Percentiles rank a stretch among this genome's conserved stretches.
Evolutionary conservation across 1,140 invertebrate genomes (phyloP).

Genomic region (Oncopodura yosiiana): DNA sequence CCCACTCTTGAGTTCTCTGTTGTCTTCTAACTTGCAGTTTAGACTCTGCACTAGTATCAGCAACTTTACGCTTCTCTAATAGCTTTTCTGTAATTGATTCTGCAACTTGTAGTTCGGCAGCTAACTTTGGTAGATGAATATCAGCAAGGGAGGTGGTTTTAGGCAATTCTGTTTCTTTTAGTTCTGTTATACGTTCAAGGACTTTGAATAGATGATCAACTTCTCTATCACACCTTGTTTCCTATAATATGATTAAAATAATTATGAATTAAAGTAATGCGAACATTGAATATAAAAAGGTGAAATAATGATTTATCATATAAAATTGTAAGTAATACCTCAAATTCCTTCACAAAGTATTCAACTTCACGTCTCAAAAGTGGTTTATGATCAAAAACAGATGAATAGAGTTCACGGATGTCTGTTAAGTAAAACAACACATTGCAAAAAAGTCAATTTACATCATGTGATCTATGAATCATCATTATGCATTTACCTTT

Average conservation of each 20-base stretch:
- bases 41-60: conserved; percentile 44
- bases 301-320: background rate
- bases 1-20: conserved; percentile 53
- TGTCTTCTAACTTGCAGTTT: conserved; percentile 44
- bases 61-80: conserved; percentile 34
- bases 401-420: conserved; percentile 65
- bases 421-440: conserved; percentile 50
- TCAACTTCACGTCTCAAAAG: conserved; percentile 74
- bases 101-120: conserved; percentile 55
- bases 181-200: conserved; percentile 63
- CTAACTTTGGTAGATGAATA: conserved; percentile 52
- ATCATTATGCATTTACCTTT: conserved; percentile 14
- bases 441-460: conserved; percentile 7
- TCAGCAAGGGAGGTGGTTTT: conserved; percentile 50
- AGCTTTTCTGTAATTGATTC: conserved; percentile 46
- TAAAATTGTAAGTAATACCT: conserved; percentile 47
- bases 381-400: conserved; percentile 72
- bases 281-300: background rate
- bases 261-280: conserved; percentile 4
- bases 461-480: background rate
- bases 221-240: conserved; percentile 63
- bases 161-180: conserved; percentile 60
- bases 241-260: conserved; percentile 44
- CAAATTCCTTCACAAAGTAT: conserved; percentile 69
- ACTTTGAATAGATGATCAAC: conserved; percentile 65